Evolutionary conservation across 2,797 vertebrate genomes (phyloP).

Genomic region (Glossophaga mutica): DNA sequence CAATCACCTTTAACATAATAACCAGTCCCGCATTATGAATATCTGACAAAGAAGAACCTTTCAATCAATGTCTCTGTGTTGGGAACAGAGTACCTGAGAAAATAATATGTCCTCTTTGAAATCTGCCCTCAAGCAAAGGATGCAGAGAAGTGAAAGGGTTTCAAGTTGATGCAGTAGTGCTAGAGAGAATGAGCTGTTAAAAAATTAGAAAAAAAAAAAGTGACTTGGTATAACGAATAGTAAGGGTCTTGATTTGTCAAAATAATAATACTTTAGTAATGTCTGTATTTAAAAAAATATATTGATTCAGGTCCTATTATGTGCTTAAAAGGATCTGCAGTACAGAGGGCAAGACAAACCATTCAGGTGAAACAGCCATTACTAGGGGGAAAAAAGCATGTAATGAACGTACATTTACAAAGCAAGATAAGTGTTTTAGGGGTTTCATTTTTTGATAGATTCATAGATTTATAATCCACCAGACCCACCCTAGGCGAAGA

Average conservation of each 20-base stretch:
- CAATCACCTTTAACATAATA: slow-evolving; percentile 11
- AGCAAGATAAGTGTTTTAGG: background rate
- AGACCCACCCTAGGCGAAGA: background rate
- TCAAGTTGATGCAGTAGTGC: background rate
- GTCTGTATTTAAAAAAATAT: slow-evolving; percentile 22
- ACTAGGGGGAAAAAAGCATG: background rate
- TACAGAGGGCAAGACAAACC: slow-evolving; percentile 9
- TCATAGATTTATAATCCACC: background rate
- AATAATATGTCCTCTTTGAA: slow-evolving; percentile 33
- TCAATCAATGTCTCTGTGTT: background rate
- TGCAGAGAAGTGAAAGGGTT: slow-evolving; percentile 2
- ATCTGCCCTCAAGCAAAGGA: slow-evolving; percentile 39
- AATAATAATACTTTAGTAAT: background rate
- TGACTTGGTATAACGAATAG: background rate
- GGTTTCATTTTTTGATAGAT: background rate
- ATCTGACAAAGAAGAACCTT: slow-evolving; percentile 18
- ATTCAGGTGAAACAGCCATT: slow-evolving; percentile 3
- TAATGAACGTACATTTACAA: background rate
- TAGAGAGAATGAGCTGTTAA: background rate
- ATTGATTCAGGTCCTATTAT: background rate
- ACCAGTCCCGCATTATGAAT: background rate
- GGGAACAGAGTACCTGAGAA: background rate
- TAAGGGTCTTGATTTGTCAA: slow-evolving; percentile 16
- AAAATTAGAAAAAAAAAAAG: background rate
- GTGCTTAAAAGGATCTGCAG: background rate